Conservation (phyloP, 2,888 invertebrate genomes). For the Phyto melanocephala region DNA sequence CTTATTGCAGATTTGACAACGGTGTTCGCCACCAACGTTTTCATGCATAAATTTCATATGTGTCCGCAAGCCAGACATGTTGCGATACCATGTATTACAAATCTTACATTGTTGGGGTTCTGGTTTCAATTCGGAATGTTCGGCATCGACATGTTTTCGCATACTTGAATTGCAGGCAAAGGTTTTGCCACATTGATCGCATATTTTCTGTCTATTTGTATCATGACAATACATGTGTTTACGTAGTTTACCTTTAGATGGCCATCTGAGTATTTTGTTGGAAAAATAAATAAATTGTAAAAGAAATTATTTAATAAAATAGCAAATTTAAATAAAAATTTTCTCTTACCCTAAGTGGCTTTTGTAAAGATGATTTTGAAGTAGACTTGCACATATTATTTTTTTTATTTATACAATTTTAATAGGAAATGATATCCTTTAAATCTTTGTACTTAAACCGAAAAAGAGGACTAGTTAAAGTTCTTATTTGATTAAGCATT, state of each 20-base stretch:
- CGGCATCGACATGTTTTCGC: slow-evolving; percentile 73
- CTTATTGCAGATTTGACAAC: slow-evolving; percentile 75
- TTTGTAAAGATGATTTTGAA: slow-evolving; percentile 44
- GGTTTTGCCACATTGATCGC: slow-evolving; percentile 73
- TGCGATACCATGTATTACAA: slow-evolving; percentile 75
- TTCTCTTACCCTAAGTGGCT: slow-evolving; percentile 65
- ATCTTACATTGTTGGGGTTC: slow-evolving; percentile 74
- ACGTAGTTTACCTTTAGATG: slow-evolving; percentile 58
- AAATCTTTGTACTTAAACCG: no score
- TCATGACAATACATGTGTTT: slow-evolving; percentile 68
- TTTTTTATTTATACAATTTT: neutral
- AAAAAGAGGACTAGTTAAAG: no score
- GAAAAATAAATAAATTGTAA: neutral
- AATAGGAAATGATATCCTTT: no score
- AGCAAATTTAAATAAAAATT: slow-evolving; percentile 1
- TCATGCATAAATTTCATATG: slow-evolving; percentile 75
- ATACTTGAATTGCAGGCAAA: slow-evolving; percentile 72
- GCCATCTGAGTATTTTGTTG: slow-evolving; percentile 41
- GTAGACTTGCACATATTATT: slow-evolving; percentile 1
- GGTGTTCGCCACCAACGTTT: slow-evolving; percentile 71
- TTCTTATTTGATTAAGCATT: no score
- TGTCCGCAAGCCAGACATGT: slow-evolving; percentile 72
- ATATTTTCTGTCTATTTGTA: slow-evolving; percentile 72
- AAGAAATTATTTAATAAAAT: neutral
- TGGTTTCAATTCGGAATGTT: slow-evolving; percentile 73